Evolutionary conservation across 2,797 vertebrate genomes (phyloP), one percentile per base, ranked within the genome.

Genomic region (Diplodus sargus): DNA sequence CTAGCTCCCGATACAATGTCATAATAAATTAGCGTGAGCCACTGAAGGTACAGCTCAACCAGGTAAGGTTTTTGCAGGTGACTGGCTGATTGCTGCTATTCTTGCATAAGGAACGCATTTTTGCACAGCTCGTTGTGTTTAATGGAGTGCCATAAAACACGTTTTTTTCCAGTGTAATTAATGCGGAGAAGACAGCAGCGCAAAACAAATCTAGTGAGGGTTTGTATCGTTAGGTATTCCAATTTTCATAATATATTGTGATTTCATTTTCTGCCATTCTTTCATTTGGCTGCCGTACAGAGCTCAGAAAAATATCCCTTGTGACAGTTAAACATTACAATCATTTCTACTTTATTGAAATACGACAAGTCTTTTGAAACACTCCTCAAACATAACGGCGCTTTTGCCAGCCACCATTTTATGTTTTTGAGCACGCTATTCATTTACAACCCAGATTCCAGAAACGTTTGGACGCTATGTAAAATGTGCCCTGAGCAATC

Each of bases 91-190:
- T 78, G 76, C 78, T 60, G 49, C 78, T 63, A 23, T 76, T 80
- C 63, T 76, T 85, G 63, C 65, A 84, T 66, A 81, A 74, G 48
- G 82, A 86, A 89, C 11, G 30, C 81, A 89, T 70, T 91, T 91
- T 85, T 78, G 76, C 80, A 77, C 77, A 90, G 85, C 84, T 92
- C 85, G 81, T 86, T 91, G 85, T 85, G 79, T 89, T 92, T 92
- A 91, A 90, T 84, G 79, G 74, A 59, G 59, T 68, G 73, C 79
- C 84, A 57, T 28, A 90, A 86, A 78, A 89, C 15, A 28, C 28
- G 48, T 86, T 82, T 78, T 78, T 87, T 89, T 88, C 71, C 74
- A 53, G 48, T 76, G 79, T 91, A 89, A 90, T 91, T 92, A 90
- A 91, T 87, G 78, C 85, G 67, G 62, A 85, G 68, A 81, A 63